These are phyloP conservation scores for Orius insidiosus DNA, from an alignment of 1,140 invertebrate species.

Conservation along the genomic window DNA sequence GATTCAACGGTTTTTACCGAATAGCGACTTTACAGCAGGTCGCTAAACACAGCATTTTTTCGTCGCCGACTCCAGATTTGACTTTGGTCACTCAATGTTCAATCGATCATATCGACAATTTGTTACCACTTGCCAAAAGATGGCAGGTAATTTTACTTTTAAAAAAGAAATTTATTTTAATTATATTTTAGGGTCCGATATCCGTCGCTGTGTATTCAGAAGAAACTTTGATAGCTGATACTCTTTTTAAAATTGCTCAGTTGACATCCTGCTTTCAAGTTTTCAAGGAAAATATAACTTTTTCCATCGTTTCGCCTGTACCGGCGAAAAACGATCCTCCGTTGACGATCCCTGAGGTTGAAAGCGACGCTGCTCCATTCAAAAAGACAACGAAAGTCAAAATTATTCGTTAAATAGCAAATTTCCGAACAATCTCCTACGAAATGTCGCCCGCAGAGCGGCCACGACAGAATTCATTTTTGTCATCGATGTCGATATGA, in stretches of 20 bases:
- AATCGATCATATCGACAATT: slow-evolving; percentile 27
- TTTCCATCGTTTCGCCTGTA: slow-evolving; percentile 31
- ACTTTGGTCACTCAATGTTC: slow-evolving; percentile 32
- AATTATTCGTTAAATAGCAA: slow-evolving; percentile 20
- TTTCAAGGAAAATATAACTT: slow-evolving; percentile 28
- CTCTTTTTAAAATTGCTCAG: slow-evolving; percentile 28
- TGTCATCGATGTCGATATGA: slow-evolving; percentile 38
- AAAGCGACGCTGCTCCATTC: background rate
- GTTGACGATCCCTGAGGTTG: slow-evolving; percentile 15
- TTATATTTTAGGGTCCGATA: slow-evolving; percentile 27
- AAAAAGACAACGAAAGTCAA: background rate
- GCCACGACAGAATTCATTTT: slow-evolving; percentile 31
- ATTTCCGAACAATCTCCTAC: slow-evolving; percentile 38
- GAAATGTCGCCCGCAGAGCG: slow-evolving; percentile 36
- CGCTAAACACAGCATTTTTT: slow-evolving; percentile 17
- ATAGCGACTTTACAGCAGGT: slow-evolving; percentile 25
- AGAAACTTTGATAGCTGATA: slow-evolving; percentile 25
- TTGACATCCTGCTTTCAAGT: slow-evolving; percentile 28
- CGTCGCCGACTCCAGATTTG: slow-evolving; percentile 22
- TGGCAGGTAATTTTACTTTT: slow-evolving; percentile 23
- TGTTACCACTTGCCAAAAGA: slow-evolving; percentile 21
- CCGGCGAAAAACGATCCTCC: slow-evolving; percentile 18
- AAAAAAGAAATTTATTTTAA: background rate
- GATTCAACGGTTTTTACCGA: slow-evolving; percentile 29
- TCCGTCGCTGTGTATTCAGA: slow-evolving; percentile 35